Conservation (phyloP, 2,888 invertebrate species). For the Keiferia lycopersicella region DNA sequence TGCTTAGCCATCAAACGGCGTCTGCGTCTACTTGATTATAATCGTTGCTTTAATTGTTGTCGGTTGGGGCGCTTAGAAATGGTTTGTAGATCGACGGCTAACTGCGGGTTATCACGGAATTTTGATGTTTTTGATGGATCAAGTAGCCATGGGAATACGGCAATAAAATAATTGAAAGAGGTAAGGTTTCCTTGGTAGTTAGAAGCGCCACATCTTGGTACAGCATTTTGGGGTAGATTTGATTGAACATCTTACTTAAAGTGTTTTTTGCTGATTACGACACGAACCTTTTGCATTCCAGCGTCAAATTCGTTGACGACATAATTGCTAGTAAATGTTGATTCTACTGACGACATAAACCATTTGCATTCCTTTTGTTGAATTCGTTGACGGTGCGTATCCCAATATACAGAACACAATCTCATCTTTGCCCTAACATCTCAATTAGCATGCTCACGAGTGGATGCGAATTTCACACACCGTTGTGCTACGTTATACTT, state of each 20-base stretch:
- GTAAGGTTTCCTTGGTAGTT: background rate
- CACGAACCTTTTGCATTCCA: too few species aligned
- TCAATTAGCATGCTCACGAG: constrained; percentile 7
- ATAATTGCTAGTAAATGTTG: too few species aligned
- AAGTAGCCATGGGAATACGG: background rate
- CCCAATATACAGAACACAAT: background rate
- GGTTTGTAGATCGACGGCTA: constrained; percentile 2
- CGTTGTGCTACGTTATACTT: constrained; percentile 4
- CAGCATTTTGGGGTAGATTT: too few species aligned
- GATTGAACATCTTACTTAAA: too few species aligned
- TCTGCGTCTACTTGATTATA: constrained; percentile 61
- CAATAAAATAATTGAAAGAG: background rate
- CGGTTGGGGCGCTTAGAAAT: constrained; percentile 5
- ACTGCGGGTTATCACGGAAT: constrained; percentile 6
- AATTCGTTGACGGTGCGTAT: background rate
- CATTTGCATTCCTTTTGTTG: too few species aligned
- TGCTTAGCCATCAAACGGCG: constrained; percentile 34
- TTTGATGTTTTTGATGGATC: constrained; percentile 2
- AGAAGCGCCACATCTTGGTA: too few species aligned
- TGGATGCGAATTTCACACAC: constrained; percentile 10
- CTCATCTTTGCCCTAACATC: background rate
- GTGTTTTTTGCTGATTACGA: too few species aligned
- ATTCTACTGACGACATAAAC: too few species aligned
- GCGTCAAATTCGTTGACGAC: too few species aligned
- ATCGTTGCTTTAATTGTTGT: constrained; percentile 38